Evolutionary conservation across 2,888 invertebrate genomes (phyloP), one percentile per base, ranked within the genome.

Genomic region (Dioctria linearis): DNA sequence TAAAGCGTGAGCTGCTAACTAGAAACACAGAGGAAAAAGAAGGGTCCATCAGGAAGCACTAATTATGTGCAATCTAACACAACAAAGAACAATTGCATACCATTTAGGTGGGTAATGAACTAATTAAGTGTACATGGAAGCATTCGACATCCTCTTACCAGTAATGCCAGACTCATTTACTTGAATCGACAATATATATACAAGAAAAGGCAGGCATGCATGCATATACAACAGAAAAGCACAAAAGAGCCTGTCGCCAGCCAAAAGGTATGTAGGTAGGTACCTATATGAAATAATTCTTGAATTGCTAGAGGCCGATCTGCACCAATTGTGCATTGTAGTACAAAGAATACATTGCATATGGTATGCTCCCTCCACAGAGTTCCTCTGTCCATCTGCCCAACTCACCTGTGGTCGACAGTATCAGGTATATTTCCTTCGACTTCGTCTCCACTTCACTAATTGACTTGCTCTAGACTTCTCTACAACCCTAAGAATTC

Each of bases 31-130:
- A 25, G 25, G 25, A 25, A 25, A 25, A 25, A 25, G 25, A 25
- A 25, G 25, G 5, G 46, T 6, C 46, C 46, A 46, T 25, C 25
- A 25, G 25, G 75, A 61, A 75, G 59, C 59, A 40, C 54, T 61
- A 61, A 75, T 75, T 75, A 80, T 78, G 78, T 57, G 80, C 81
- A 82, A 82, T 82, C 73, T 80, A 81, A 82, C 66, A 81, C 78
- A 82, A 82, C 80, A 83, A 83, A 83, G 80, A 80, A 80, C 82
- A 83, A 83, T 83, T 83, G 83, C 83, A 83, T 83, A 81, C 73
- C 83, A 83, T 83, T 84, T 83, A 83, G 81, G 83, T 82, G 82
- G 83, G 80, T 84, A 83, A 83, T 83, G 84, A 84, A 83, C 84
- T 84, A 84, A 84, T 84, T 84, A 84, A 83, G 81, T 84, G 82